These are phyloP conservation scores for Phyllostomus hastatus DNA, from an alignment of 2,113 vertebrate species.

Conservation along the genomic window DNA sequence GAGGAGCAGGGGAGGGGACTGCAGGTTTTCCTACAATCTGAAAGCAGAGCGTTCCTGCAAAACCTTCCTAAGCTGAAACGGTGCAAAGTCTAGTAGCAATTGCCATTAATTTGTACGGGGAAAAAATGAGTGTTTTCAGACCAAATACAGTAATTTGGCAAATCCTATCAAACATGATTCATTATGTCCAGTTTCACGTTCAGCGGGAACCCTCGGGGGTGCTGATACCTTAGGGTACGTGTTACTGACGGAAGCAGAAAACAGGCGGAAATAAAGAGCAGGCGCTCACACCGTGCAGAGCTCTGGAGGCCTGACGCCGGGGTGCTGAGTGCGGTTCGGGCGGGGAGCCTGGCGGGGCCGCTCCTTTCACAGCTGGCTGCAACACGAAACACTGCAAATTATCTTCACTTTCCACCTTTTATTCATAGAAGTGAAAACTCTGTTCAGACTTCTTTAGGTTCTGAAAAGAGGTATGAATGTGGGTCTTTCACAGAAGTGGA, in stretches of 20 bases:
- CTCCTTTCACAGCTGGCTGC: background rate
- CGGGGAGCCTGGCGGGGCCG: background rate
- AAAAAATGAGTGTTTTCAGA: background rate
- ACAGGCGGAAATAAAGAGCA: background rate
- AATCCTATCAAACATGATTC: background rate
- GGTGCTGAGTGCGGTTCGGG: background rate
- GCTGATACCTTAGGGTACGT: background rate
- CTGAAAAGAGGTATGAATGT: background rate
- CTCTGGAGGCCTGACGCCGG: background rate
- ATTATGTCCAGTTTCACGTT: background rate
- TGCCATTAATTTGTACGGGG: background rate
- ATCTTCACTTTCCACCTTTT: background rate
- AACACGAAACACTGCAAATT: background rate
- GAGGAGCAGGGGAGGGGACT: background rate
- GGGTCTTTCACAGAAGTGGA: background rate
- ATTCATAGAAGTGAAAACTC: background rate
- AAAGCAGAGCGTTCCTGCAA: background rate
- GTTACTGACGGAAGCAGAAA: background rate
- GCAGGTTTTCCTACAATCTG: background rate
- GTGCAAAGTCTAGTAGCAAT: no score
- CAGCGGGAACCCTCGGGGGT: background rate
- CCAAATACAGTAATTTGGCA: background rate
- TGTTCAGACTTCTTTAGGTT: background rate
- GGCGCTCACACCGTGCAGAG: background rate
- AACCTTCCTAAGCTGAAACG: background rate